phyloP scores from a whole-genome alignment of 2,888 invertebrate species.

The Silvanus unidentatus region DNA sequence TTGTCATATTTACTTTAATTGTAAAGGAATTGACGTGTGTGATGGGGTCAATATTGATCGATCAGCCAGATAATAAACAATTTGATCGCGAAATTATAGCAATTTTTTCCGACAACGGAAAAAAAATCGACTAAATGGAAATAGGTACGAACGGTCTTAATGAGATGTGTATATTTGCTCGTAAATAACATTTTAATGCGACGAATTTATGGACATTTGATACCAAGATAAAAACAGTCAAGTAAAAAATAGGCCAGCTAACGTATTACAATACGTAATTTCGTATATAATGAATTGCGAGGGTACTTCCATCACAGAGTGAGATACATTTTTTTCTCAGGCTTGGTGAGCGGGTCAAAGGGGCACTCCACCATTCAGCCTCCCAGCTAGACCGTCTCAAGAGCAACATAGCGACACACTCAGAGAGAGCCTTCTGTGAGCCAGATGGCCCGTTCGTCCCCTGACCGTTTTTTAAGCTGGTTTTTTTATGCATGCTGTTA shows the following conservation, averaged over 20 bases:
- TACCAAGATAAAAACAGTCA: slow-evolving; percentile 27
- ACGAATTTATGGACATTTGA: slow-evolving; percentile 25
- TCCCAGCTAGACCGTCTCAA: slow-evolving; percentile 36
- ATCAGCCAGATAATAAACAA: no score
- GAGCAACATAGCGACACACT: slow-evolving; percentile 24
- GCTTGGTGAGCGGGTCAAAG: slow-evolving; percentile 38
- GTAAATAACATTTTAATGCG: slow-evolving; percentile 22
- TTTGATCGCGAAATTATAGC: no score
- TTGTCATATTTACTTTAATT: slow-evolving; percentile 26
- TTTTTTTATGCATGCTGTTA: slow-evolving; percentile 44
- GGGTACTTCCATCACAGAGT: background rate
- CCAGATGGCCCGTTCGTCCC: slow-evolving; percentile 42
- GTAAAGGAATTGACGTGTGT: slow-evolving; percentile 26
- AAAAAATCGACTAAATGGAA: no score
- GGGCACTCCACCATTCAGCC: slow-evolving; percentile 28
- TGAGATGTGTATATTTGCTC: background rate
- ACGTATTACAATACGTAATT: background rate
- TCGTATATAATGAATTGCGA: slow-evolving; percentile 14
- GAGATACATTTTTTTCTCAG: slow-evolving; percentile 33
- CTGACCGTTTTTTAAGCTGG: slow-evolving; percentile 47
- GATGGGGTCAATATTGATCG: slow-evolving; percentile 22
- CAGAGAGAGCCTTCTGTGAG: slow-evolving; percentile 34
- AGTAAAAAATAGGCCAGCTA: slow-evolving; percentile 13
- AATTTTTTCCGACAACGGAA: no score
- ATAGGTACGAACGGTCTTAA: no score